Conservation (phyloP, 2,888 invertebrate genomes). For the Acronicta alni region DNA sequence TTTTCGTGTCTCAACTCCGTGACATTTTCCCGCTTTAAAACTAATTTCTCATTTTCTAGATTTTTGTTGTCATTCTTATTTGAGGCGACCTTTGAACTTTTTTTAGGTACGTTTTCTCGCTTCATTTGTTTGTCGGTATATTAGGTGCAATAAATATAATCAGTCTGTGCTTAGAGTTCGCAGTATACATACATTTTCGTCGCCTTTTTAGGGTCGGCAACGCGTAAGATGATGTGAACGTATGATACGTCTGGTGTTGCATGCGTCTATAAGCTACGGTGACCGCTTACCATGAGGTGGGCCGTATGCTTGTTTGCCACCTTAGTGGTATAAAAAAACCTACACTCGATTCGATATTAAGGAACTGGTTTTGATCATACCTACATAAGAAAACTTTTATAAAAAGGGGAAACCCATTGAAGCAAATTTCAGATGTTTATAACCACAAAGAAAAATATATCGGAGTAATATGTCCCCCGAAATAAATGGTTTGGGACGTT, state of each 20-base stretch:
- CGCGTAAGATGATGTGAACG: too few relatives aligned
- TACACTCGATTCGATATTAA: constrained; percentile 1
- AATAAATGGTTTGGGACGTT: constrained; percentile 43
- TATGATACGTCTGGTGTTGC: too few relatives aligned
- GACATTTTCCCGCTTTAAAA: constrained; percentile 34
- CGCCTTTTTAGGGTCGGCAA: too few relatives aligned
- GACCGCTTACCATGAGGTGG: too few relatives aligned
- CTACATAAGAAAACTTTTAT: not conserved
- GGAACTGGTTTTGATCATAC: not conserved
- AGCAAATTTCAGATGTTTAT: constrained; percentile 15
- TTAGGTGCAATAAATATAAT: too few relatives aligned
- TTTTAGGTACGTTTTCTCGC: constrained; percentile 43
- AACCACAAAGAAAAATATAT: constrained; percentile 44
- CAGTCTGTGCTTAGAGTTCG: too few relatives aligned
- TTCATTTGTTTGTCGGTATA: constrained; percentile 47
- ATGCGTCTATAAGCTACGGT: too few relatives aligned
- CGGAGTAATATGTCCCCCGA: constrained; percentile 29
- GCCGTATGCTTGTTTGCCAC: constrained; percentile 7
- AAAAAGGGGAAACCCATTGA: constrained; percentile 6
- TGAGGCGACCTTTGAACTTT: constrained; percentile 41
- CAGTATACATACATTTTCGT: too few relatives aligned
- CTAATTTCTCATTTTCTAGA: constrained; percentile 55
- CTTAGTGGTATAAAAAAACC: too few relatives aligned
- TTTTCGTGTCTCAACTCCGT: constrained; percentile 31
- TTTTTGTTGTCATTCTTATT: constrained; percentile 50